phyloP scores from a whole-genome alignment of 2,797 vertebrate species.

The Falco columbarius region DNA sequence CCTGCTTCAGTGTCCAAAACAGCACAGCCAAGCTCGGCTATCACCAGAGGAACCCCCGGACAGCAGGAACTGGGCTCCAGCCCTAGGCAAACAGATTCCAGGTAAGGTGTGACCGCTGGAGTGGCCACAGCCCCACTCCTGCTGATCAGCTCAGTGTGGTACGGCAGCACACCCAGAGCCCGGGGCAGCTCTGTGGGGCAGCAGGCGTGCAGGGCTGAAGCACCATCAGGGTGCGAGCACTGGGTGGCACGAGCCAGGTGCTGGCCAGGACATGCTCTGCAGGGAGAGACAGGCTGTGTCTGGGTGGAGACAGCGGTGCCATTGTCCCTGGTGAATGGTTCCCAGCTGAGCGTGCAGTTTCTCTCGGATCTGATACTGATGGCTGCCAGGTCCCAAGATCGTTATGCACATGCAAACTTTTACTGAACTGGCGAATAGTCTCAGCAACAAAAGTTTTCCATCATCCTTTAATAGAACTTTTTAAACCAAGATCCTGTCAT shows the following conservation, averaged over 20 bases:
- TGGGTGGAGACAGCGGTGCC: not conserved
- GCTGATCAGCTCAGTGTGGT: not conserved
- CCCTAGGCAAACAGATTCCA: not conserved
- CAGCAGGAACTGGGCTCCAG: not conserved
- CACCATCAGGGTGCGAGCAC: fast-evolving
- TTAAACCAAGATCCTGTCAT: not conserved
- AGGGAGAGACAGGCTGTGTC: not conserved
- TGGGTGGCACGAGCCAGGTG: not conserved
- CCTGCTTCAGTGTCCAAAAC: not conserved
- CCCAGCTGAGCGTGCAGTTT: not conserved
- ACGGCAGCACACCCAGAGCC: not conserved
- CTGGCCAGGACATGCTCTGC: not conserved
- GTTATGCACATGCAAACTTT: not conserved
- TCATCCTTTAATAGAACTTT: not conserved
- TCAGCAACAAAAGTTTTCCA: not conserved
- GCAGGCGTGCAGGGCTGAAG: fast-evolving
- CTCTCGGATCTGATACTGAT: not conserved
- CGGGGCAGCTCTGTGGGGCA: not conserved
- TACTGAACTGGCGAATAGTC: not conserved
- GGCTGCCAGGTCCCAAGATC: not conserved
- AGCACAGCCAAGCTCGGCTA: not conserved
- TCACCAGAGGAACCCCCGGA: not conserved
- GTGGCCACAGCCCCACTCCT: not conserved
- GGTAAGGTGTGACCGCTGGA: conserved; percentile 37
- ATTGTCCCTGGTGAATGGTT: fast-evolving